Evolutionary conservation across 2,113 vertebrate species (phyloP), one percentile per base, ranked within the genome.

Genomic region (Cyanoliseus patagonus): DNA sequence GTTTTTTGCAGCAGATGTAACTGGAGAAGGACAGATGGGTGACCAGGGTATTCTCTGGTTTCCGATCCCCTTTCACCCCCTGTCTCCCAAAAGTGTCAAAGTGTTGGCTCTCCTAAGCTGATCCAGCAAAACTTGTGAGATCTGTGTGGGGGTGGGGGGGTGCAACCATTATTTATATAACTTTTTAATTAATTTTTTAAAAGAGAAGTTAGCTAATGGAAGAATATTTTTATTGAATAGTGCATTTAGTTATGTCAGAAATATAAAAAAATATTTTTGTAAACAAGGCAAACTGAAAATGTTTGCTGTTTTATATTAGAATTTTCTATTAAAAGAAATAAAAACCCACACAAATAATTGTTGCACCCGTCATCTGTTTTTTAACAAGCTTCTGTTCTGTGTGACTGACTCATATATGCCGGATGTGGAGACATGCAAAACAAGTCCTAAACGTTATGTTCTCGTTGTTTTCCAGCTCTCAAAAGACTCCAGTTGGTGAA

Each of bases 241-340:
- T 96, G 95, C 97, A 94, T 96, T 97, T 97, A 97, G 95, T 96
- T 97, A 96, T 92, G 97, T 96, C 97, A 95, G 97, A 97, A 97
- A 95, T 97, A 97, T 98, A 96, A 96, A 95, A 91, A 91, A 83
- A 96, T 96, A 96, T 96, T 96, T 97, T 96, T 97, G 96, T 95
- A 96, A 97, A 97, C 97, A 90, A 98, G 88, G 97, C 97, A 97
- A 96, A 95, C 95, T 75, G 92, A 92, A 93, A 95, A 83, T 2
- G 94, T 97, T 98, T 97, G 96, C 97, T 95, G 92, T 95, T 97
- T 97, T 97, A 94, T 96, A 96, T 94, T 92, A 94, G 90, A 96
- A 95, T 95, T 96, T 96, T 97, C 95, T 97, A 95, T 95, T 95
- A 95, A 97, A 97, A 94, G 82, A 95, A 96, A 96, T 91, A 97